Evolutionary conservation across 2,113 vertebrate genomes (phyloP), one percentile per base, ranked within the genome.

Genomic region (Gnathonemus longibarbis): DNA sequence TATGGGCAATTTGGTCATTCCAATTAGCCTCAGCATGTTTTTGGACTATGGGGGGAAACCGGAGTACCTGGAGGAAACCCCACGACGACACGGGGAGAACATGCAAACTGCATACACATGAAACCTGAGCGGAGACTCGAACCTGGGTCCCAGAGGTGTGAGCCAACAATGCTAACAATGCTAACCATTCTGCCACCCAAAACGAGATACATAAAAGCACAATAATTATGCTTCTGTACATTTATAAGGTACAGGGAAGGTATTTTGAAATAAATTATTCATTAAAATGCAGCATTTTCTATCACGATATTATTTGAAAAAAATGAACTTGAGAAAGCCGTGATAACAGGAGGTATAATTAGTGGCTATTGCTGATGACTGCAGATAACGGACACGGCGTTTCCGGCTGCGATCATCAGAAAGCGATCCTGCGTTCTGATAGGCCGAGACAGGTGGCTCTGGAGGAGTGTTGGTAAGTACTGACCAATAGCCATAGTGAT

Each of bases 151-250:
- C 52, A 53, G 52, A 53, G 52, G 52, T 53, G 52, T 53, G 52
- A 53, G 17, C 52, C 52, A 53, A 19, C 17, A 53, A 53, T 53
- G 5, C 52, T 53, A 53, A 19, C 17, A 53, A 53, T 53, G 5
- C 52, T 53, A 21, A 53, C 17, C 56, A 50, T 13, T 50, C 11
- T 50, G 49, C 8, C 21, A 27, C 21, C 62, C 24, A 27, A 66
- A 66, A 10, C 4, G 27, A 84, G 53, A 85, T 90, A 56, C 48
- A 88, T 74, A 85, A 53, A 77, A 24, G 39, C 4, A 21, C 53
- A 70, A 70, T 89, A 90, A 89, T 88, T 88, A 91, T 93, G 92
- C 24, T 62, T 27, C 49, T 35, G n/a, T 58, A 21, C 83, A 24
- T 50, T 87, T 89, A 52, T 52, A 87, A 87, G 52, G 35, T 19